These are phyloP conservation scores for Zaprionus gabonicus DNA, from an alignment of 1,140 invertebrate species.

Conservation along the genomic window DNA sequence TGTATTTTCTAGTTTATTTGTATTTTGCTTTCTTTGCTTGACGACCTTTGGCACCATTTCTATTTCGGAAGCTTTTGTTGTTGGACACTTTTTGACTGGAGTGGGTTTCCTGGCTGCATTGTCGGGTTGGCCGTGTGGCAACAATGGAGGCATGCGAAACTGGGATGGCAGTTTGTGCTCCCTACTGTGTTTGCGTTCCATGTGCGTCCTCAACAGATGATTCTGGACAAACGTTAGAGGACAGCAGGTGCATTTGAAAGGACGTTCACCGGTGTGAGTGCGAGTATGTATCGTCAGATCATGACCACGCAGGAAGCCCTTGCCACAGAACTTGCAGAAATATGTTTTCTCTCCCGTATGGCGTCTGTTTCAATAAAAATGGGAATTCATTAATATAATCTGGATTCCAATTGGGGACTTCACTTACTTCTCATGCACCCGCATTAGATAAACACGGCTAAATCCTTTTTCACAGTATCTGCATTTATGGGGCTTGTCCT, in stretches of 20 bases:
- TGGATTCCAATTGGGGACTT: background rate
- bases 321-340: slow-evolving; percentile 34
- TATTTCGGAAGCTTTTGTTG: background rate
- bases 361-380: slow-evolving; percentile 11
- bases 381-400: background rate
- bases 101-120: background rate
- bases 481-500: slow-evolving; percentile 11
- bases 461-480: slow-evolving; percentile 32
- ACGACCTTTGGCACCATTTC: background rate
- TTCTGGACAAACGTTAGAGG: slow-evolving; percentile 28
- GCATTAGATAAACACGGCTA: slow-evolving; percentile 1
- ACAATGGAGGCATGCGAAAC: background rate
- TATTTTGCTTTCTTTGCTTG: background rate
- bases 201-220: slow-evolving; percentile 26
- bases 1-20: background rate
- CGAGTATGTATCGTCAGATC: slow-evolving; percentile 43
- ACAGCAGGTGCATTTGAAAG: slow-evolving; percentile 36
- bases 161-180: slow-evolving; percentile 22
- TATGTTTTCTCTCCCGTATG: slow-evolving; percentile 33
- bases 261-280: slow-evolving; percentile 39
- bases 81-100: background rate
- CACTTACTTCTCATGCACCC: slow-evolving; percentile 35
- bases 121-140: background rate
- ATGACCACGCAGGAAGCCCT: slow-evolving; percentile 31
- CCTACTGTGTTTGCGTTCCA: slow-evolving; percentile 1